Evolutionary conservation across 1,140 invertebrate genomes (phyloP).

Genomic region (Sinonovacula constricta): DNA sequence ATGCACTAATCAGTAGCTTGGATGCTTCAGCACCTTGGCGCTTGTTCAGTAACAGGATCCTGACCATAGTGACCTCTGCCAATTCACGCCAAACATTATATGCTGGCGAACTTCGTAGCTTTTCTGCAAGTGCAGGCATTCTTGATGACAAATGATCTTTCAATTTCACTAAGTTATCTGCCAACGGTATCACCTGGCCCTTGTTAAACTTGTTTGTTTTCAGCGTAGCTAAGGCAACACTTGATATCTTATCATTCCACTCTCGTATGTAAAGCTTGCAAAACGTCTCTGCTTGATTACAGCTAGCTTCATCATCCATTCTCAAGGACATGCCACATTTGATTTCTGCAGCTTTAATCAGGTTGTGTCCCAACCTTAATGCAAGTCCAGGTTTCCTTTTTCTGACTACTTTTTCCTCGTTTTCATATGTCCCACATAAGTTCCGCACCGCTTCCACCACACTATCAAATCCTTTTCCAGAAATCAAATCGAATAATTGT

Average conservation of each 20-base stretch:
- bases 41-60: conserved; percentile 28
- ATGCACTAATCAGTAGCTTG: conserved; percentile 11
- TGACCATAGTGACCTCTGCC: conserved; percentile 19
- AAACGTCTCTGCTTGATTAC: conserved; percentile 8
- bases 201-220: conserved; percentile 33
- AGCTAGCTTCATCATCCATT: conserved; percentile 11
- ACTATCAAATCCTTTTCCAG: conserved; percentile 5
- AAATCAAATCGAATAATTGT: neutral
- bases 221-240: neutral
- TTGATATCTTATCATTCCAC: conserved; percentile 6
- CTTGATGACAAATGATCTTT: neutral
- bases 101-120: neutral
- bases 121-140: neutral
- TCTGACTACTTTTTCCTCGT: conserved; percentile 3
- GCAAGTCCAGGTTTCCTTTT: conserved; percentile 16
- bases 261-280: neutral
- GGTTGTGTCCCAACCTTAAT: conserved; percentile 17
- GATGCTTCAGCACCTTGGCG: conserved; percentile 22
- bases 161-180: neutral
- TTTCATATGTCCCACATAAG: neutral
- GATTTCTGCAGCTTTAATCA: conserved; percentile 17
- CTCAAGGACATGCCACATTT: conserved; percentile 10
- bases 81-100: neutral
- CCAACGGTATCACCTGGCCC: neutral
- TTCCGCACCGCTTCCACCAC: conserved; percentile 1